Percentiles rank a stretch among this genome's conserved stretches.
phyloP scores from a whole-genome alignment of 2,888 invertebrate genomes.

The Brachyopa scutellaris region DNA sequence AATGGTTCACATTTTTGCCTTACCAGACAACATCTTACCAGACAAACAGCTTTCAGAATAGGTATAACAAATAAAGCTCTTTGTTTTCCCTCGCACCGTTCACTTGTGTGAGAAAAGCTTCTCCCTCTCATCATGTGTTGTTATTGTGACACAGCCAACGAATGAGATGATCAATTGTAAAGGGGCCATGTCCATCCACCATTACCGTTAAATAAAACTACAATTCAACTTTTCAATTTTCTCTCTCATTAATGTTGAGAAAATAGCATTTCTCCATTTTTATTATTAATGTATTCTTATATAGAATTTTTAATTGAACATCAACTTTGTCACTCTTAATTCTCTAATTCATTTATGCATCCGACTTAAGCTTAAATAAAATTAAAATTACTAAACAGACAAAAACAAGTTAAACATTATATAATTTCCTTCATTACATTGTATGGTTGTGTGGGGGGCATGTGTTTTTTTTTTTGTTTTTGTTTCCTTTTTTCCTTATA shows the following conservation, averaged over 20 bases:
- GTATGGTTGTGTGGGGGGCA: conserved; percentile 51
- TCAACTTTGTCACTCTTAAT: conserved; percentile 67
- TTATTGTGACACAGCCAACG: too few relatives aligned
- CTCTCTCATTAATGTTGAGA: conserved; percentile 18
- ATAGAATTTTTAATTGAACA: conserved; percentile 48
- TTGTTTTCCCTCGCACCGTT: too few relatives aligned
- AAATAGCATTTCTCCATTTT: conserved; percentile 15
- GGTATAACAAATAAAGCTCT: too few relatives aligned
- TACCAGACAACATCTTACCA: too few relatives aligned
- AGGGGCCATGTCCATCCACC: too few relatives aligned
- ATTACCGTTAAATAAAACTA: not conserved
- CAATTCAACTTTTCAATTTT: too few relatives aligned
- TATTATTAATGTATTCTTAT: conserved; percentile 43
- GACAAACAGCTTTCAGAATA: too few relatives aligned
- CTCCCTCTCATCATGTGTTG: too few relatives aligned
- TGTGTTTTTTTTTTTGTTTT: conserved; percentile 22
- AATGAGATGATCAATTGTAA: too few relatives aligned
- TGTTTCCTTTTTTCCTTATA: conserved; percentile 9
- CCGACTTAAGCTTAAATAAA: conserved; percentile 63
- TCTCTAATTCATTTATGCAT: conserved; percentile 67
- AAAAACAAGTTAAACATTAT: conserved; percentile 12
- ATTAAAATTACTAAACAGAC: conserved; percentile 49
- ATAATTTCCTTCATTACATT: conserved; percentile 54
- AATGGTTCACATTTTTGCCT: too few relatives aligned
- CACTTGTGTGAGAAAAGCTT: too few relatives aligned